Conservation (phyloP, 2,113 vertebrate species). For the Cyanistes caeruleus region DNA sequence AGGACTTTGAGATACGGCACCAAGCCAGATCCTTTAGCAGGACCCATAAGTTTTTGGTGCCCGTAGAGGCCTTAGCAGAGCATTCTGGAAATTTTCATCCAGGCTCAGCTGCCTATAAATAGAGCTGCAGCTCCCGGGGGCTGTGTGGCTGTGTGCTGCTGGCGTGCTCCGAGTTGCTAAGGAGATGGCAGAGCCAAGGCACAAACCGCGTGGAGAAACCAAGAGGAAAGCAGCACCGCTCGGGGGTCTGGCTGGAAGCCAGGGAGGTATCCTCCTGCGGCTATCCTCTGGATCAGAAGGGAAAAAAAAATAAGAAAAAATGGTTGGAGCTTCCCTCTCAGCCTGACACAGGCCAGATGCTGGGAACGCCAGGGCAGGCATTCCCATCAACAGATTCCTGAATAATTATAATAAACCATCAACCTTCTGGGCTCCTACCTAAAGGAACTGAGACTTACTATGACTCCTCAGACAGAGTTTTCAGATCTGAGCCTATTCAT, state of each 20-base stretch:
- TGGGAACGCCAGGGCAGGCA: background rate
- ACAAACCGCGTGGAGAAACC: background rate
- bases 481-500: background rate
- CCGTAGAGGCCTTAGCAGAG: background rate
- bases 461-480: background rate
- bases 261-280: background rate
- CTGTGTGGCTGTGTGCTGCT: slow-evolving; percentile 33
- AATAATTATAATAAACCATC: background rate
- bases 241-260: background rate
- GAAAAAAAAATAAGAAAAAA: background rate
- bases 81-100: slow-evolving; percentile 51
- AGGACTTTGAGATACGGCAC: background rate
- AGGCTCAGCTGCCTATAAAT: background rate
- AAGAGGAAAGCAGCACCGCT: background rate
- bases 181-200: slow-evolving; percentile 41
- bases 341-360: slow-evolving; percentile 4
- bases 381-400: background rate
- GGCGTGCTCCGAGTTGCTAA: slow-evolving; percentile 53
- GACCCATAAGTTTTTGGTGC: background rate
- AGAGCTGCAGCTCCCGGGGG: slow-evolving; percentile 36
- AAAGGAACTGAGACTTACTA: background rate
- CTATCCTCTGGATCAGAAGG: background rate
- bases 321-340: slow-evolving; percentile 10
- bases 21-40: background rate
- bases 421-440: background rate